A percentile compares a stretch with the other conserved stretches of the same genome.
These are phyloP conservation scores for Zoanthus sociatus DNA, from an alignment of 92 coral and sea anemone species.

Conservation along the genomic window DNA sequence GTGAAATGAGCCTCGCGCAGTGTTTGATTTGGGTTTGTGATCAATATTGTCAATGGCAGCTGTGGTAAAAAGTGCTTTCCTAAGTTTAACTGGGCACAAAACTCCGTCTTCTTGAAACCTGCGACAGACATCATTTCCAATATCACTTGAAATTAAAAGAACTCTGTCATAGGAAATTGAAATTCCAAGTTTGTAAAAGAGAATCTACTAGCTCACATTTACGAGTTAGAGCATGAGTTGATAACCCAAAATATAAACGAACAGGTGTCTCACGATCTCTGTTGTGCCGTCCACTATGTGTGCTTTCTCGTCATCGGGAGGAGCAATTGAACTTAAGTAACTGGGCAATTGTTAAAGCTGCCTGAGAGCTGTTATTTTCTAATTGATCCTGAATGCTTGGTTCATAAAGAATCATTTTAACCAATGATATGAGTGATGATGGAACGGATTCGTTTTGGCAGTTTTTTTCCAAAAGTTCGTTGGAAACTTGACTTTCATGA, in stretches of 20 bases:
- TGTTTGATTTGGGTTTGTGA: slow-evolving; percentile 68
- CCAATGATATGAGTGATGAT: slow-evolving; percentile 57
- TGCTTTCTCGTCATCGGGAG: slow-evolving; percentile 47
- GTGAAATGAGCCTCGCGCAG: slow-evolving; percentile 68
- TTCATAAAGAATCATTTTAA: slow-evolving; percentile 71
- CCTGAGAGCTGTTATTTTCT: slow-evolving; percentile 42
- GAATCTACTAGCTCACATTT: slow-evolving; percentile 69
- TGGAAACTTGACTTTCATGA: slow-evolving; percentile 44
- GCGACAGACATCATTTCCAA: slow-evolving; percentile 62
- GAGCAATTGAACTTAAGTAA: slow-evolving; percentile 61
- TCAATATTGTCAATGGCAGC: slow-evolving; percentile 72
- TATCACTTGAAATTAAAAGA: slow-evolving; percentile 59
- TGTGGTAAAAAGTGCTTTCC: slow-evolving; percentile 54
- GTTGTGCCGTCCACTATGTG: slow-evolving; percentile 51
- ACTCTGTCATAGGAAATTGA: slow-evolving; percentile 67
- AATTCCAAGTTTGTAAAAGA: slow-evolving; percentile 57
- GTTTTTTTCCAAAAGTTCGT: not conserved
- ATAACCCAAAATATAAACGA: slow-evolving; percentile 58
- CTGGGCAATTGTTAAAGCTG: slow-evolving; percentile 67
- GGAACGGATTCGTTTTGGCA: slow-evolving; percentile 67
- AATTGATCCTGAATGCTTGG: slow-evolving; percentile 65
- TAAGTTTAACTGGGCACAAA: slow-evolving; percentile 60
- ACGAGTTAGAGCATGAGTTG: slow-evolving; percentile 70
- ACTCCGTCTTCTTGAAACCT: slow-evolving; percentile 53
- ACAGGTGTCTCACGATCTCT: slow-evolving; percentile 68